Conservation (phyloP, 2,113 vertebrate genomes). For the Etheostoma spectabile region DNA sequence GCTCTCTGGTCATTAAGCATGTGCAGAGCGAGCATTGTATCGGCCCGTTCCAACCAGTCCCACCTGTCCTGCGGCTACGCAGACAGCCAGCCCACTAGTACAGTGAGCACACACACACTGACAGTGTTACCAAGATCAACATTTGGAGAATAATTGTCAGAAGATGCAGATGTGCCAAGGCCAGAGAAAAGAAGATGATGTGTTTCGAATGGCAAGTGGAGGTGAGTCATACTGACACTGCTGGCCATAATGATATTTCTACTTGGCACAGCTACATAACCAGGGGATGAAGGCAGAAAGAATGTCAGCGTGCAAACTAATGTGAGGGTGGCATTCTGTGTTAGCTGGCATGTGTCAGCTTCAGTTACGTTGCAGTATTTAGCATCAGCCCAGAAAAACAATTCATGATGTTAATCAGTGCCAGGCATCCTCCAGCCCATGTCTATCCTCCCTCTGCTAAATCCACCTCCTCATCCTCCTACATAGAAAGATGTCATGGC, state of each 20-base stretch:
- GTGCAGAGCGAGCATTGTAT: slow-evolving; percentile 22
- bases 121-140: slow-evolving; percentile 53
- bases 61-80: slow-evolving; percentile 60
- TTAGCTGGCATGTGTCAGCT: slow-evolving; percentile 39
- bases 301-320: slow-evolving; percentile 63
- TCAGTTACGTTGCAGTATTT: slow-evolving; percentile 48
- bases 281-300: slow-evolving; percentile 40
- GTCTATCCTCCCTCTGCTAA: slow-evolving; percentile 36
- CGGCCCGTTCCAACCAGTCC: slow-evolving; percentile 40
- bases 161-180: slow-evolving; percentile 74
- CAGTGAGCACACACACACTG: slow-evolving; percentile 7
- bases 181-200: slow-evolving; percentile 61
- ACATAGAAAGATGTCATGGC: slow-evolving; percentile 17
- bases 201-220: slow-evolving; percentile 77
- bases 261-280: slow-evolving; percentile 58
- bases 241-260: slow-evolving; percentile 70
- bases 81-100: slow-evolving; percentile 45
- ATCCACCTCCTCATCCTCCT: slow-evolving; percentile 31
- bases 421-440: slow-evolving; percentile 13
- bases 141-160: slow-evolving; percentile 74
- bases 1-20: slow-evolving; percentile 66
- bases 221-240: slow-evolving; percentile 75
- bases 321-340: slow-evolving; percentile 64
- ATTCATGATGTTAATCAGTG: slow-evolving; percentile 61
- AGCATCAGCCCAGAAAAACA: slow-evolving; percentile 40